Evolutionary conservation across 2,113 vertebrate species (phyloP), one percentile per base, ranked within the genome.

Genomic region (Eira barbara): DNA sequence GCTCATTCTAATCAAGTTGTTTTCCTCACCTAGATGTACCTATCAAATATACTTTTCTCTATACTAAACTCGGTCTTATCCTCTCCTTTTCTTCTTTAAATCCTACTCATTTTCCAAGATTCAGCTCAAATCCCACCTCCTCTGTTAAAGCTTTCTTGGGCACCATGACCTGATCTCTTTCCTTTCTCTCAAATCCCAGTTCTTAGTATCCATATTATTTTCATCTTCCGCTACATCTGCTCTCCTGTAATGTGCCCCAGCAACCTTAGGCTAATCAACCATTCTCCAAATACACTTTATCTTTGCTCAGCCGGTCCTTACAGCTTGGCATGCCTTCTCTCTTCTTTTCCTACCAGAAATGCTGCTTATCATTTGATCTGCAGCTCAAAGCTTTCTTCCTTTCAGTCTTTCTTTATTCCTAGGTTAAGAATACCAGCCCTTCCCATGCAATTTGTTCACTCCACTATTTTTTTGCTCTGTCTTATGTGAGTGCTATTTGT

Each of bases 101-200:
- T 79, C 91, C 86, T 89, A 78, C 57, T 94, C 59, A 94, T 94
- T 97, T 98, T 73, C 88, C 45, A 94, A 95, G 88, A 67, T 73
- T 95, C 80, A 89, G n/a, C n/a, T 95, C 74, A 92, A 90, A 94
- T 90, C 88, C 91, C 52, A 74, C 23, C 45, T 67, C n/a, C 42
- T 90, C 71, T 55, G 34, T 69, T 49, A 47, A 74, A 61, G 74
- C 91, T 82, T 92, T 78, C 52, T 61, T 59, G 21, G 31, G 27
- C 18, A 23, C 39, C 88, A 82, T 0, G n/a, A 31, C 52, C 47
- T 67, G 67, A 57, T 63, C 74, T 59, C 55, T 85, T 65, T 69
- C 34, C 47, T 95, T 84, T 76, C 67, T 39, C 45, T 85, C 49
- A 83, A 92, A 96, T 92, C 80, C 83, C 45, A 45, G 57, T 36